phyloP scores from a whole-genome alignment of 2,113 vertebrate species.

The Sakesphorus luctuosus region DNA sequence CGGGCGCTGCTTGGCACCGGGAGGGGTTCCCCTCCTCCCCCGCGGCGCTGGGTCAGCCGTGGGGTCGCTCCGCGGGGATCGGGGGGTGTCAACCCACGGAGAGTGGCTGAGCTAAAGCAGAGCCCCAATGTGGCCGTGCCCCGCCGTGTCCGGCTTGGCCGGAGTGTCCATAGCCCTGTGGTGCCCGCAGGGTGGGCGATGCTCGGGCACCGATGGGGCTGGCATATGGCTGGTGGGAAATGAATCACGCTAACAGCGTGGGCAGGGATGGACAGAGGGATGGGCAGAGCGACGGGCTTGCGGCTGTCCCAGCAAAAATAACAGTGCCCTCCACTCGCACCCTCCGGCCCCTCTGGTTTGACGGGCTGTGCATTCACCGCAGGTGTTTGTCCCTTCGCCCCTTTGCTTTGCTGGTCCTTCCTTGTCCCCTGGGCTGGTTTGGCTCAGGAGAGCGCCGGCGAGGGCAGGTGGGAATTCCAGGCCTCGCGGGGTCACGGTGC shows the following conservation, averaged over 20 bases:
- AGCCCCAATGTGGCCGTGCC: neutral
- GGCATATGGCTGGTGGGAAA: neutral
- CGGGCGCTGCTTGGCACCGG: neutral
- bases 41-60: neutral
- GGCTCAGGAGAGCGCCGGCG: rapidly evolving
- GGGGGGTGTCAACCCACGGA: neutral
- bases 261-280: neutral
- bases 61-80: neutral
- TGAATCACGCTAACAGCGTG: too few relatives aligned
- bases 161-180: neutral
- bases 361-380: neutral
- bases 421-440: neutral
- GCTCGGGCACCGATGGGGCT: neutral
- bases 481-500: neutral
- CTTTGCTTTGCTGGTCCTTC: neutral
- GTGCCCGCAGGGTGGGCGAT: rapidly evolving
- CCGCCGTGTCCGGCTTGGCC: rapidly evolving
- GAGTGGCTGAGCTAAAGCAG: neutral
- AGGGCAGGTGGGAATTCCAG: neutral
- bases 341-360: neutral
- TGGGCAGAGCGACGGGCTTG: neutral
- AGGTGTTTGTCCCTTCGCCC: neutral
- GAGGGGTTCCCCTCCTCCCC: too few relatives aligned
- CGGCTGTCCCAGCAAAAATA: neutral
- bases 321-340: neutral